Evolutionary conservation across 2,113 vertebrate species (phyloP).

Genomic region (Triplophysa rosa): DNA sequence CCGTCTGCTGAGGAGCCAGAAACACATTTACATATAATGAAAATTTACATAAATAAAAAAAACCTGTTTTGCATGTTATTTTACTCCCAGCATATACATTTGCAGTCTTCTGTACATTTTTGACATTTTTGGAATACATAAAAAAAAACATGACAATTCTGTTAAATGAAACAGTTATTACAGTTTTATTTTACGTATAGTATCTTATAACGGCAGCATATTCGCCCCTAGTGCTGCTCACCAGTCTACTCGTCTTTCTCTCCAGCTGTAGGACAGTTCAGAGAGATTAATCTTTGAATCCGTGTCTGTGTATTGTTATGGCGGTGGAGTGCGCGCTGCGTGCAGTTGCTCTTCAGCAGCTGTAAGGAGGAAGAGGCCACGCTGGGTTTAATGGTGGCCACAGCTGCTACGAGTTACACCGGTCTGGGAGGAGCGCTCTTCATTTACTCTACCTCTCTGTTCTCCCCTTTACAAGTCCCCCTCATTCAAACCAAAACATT

Average conservation of each 20-base stretch:
- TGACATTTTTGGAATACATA: too few relatives aligned
- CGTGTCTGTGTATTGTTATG: constrained; percentile 29
- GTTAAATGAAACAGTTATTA: too few relatives aligned
- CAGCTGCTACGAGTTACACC: constrained; percentile 71
- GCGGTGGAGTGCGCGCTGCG: neutral
- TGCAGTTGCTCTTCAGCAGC: constrained; percentile 43
- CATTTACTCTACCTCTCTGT: constrained; percentile 46
- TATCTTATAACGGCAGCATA: too few relatives aligned
- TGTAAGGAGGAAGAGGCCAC: constrained; percentile 42
- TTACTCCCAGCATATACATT: too few relatives aligned
- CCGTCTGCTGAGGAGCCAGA: too few relatives aligned
- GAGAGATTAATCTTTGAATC: constrained; percentile 2
- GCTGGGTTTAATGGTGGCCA: constrained; percentile 45
- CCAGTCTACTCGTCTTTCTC: neutral
- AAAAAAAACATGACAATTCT: too few relatives aligned
- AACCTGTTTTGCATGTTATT: too few relatives aligned
- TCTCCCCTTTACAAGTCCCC: constrained; percentile 45
- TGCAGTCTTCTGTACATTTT: too few relatives aligned
- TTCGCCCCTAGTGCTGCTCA: too few relatives aligned
- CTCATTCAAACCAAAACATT: constrained; percentile 72
- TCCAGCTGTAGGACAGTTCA: neutral
- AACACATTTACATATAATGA: too few relatives aligned
- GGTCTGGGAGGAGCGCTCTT: constrained; percentile 52
- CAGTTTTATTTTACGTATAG: too few relatives aligned
- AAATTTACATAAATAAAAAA: too few relatives aligned